Percentiles rank a stretch among this genome's conserved stretches.
Conservation (phyloP, 2,888 invertebrate species). For the Ophion slaviceki region DNA sequence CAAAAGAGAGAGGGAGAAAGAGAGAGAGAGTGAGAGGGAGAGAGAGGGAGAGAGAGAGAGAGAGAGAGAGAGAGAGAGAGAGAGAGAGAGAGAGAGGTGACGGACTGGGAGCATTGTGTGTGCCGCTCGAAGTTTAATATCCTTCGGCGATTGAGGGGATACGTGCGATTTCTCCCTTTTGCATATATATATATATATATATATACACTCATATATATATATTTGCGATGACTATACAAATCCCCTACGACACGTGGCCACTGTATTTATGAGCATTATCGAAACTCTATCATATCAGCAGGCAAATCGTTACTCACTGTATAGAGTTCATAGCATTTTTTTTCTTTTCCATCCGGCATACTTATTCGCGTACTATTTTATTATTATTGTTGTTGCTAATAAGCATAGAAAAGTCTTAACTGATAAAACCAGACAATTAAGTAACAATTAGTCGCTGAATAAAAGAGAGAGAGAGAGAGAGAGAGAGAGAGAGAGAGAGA, state of each 20-base stretch:
- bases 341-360: neutral
- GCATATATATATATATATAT: conserved; percentile 7
- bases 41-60: conserved; percentile 29
- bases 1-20: too few species aligned
- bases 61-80: too few species aligned
- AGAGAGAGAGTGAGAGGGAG: too few species aligned
- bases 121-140: conserved; percentile 79
- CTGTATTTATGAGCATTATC: conserved; percentile 67
- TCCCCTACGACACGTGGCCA: conserved; percentile 77
- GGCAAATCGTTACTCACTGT: conserved; percentile 30
- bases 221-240: conserved; percentile 40
- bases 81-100: conserved; percentile 36
- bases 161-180: conserved; percentile 56
- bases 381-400: conserved; percentile 27
- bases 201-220: neutral
- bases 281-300: conserved; percentile 40
- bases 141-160: conserved; percentile 73
- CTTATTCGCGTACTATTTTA: conserved; percentile 14
- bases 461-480: neutral
- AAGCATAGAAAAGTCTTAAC: neutral
- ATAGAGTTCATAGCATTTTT: conserved; percentile 11
- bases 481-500: too few species aligned
- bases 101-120: conserved; percentile 71
- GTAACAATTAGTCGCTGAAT: conserved; percentile 52
- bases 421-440: conserved; percentile 42